phyloP scores from a whole-genome alignment of 2,797 vertebrate species.

The Anabacerthia variegaticeps region DNA sequence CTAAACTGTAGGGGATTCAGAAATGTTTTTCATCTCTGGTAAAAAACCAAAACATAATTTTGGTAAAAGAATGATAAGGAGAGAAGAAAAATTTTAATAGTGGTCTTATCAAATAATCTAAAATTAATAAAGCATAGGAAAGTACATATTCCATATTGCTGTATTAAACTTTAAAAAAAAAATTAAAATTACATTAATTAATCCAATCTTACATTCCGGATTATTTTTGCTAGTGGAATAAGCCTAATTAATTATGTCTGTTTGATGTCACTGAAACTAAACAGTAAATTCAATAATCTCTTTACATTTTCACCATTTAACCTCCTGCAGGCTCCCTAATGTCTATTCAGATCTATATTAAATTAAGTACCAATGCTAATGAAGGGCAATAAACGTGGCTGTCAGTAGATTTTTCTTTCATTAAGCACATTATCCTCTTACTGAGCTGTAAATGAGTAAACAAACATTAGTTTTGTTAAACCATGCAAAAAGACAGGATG shows the following conservation, averaged over 20 bases:
- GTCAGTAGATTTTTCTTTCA: constrained; percentile 88
- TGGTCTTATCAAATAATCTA: background rate
- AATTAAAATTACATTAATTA: constrained; percentile 58
- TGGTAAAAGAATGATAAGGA: background rate
- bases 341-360: constrained; percentile 89
- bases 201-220: constrained; percentile 59
- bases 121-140: constrained; percentile 3
- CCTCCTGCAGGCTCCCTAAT: constrained; percentile 87
- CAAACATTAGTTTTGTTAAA: constrained; percentile 85
- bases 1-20: background rate
- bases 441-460: constrained; percentile 85
- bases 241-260: constrained; percentile 80
- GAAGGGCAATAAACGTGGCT: constrained; percentile 86
- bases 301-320: constrained; percentile 86
- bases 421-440: constrained; percentile 88
- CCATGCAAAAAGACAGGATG: constrained; percentile 79
- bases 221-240: constrained; percentile 70
- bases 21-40: background rate
- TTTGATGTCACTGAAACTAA: constrained; percentile 82
- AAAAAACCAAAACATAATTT: background rate
- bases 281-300: constrained; percentile 86
- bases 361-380: constrained; percentile 87
- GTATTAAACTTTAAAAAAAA: background rate
- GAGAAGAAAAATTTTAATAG: background rate
- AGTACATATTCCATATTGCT: background rate